Evolutionary conservation across 2,888 invertebrate genomes (phyloP).

Genomic region (Leptopilina drosophilae): DNA sequence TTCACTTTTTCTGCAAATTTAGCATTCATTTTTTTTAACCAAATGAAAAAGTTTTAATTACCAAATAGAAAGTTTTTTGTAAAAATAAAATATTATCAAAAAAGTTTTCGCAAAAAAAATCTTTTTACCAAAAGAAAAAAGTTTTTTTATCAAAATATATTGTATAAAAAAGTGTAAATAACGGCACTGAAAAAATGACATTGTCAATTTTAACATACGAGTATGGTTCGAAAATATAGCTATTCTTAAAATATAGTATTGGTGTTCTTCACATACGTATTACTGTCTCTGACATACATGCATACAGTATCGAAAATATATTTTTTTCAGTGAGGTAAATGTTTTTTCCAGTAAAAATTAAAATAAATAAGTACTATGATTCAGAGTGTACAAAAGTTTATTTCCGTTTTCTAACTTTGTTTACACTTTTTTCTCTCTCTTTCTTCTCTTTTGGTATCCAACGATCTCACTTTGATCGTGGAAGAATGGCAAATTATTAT

Average conservation of each 20-base stretch:
- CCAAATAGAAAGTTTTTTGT: neutral
- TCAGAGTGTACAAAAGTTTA: neutral
- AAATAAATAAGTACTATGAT: neutral
- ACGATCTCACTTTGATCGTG: slow-evolving; percentile 17
- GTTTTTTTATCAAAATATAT: neutral
- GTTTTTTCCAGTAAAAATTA: neutral
- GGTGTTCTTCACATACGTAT: too few species aligned
- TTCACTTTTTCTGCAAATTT: neutral
- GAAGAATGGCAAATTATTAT: neutral
- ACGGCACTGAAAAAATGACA: too few species aligned
- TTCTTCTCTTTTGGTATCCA: neutral
- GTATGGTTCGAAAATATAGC: too few species aligned
- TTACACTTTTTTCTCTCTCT: neutral
- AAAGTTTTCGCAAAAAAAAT: too few species aligned
- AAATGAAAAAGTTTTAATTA: neutral
- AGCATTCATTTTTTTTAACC: neutral
- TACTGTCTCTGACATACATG: too few species aligned
- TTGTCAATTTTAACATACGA: too few species aligned
- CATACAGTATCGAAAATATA: too few species aligned
- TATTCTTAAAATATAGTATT: too few species aligned
- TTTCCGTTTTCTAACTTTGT: too few species aligned
- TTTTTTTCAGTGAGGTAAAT: neutral
- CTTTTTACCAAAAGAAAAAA: too few species aligned
- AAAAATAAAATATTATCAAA: too few species aligned
- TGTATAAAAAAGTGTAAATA: neutral